Evolutionary conservation across 2,888 invertebrate species (phyloP), one percentile per base, ranked within the genome.

Genomic region (Anthophora plumipes): DNA sequence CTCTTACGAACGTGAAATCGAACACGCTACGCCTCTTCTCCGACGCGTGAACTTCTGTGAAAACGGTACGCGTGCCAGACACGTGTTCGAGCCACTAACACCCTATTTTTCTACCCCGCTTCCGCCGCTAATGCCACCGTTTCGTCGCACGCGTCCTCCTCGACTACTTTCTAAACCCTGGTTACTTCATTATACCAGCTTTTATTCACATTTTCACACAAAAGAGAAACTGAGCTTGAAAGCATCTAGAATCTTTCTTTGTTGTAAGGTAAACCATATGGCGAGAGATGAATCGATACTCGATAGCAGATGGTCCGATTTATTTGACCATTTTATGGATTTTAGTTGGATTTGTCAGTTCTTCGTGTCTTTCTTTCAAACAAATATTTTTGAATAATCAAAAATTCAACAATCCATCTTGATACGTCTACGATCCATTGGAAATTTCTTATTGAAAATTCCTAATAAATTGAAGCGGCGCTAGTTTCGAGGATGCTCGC

Each of bases 1-100:
- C 87, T 88, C 75, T 73, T 54, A 39, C 59, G 80, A 74, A 84
- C 88, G 66, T 82, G 83, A 86, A 86, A 86, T 87, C 78, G 87
- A 75, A 79, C 73, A 55, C 63, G 67, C 55, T 60, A 72, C 31
- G 71, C 63, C 67, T 54, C 66, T 79, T 66, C 43, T 57, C 20
- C 57, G 82, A 68, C 67, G 64, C 48, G 43, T 43, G 54, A 66
- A 64, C 64, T 31, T 59, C 68, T 54, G 59, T 61, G 39, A 25
- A 73, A 77, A 59, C n/a, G 68, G n/a, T 20, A 39, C 82, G 82
- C 77, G 83, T 76, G 86, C 87, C 87, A 46, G 78, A 80, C 87
- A 86, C 87, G 87, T 86, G 85, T 78, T 75, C 54, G 39, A 68
- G 41, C 80, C 52, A 20, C 25, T 20, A 81, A 50, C 81, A 72